Evolutionary conservation across 2,113 vertebrate genomes (phyloP), one percentile per base, ranked within the genome.

Genomic region (Nicator chloris): DNA sequence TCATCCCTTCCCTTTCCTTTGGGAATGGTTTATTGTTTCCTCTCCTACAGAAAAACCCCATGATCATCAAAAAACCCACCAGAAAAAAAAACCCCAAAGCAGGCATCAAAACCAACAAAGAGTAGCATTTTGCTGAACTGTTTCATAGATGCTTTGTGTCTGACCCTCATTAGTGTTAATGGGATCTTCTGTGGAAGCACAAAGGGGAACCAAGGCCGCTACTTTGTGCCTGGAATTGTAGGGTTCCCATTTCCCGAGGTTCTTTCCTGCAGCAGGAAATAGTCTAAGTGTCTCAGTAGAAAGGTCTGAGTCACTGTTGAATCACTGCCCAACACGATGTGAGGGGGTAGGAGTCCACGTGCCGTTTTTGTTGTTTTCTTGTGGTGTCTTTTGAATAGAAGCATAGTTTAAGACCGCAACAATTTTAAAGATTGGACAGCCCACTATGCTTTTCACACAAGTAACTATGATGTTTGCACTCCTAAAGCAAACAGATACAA

Each of bases 341-440:
- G 51, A 83, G 33, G 21, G n/a, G 15, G 42, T 39, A 54, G 26
- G 27, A 77, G 22, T 0, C 1, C 14, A 15, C 0, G 0, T 15
- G 33, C 2, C 3, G 30, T 0, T 85, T 90, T 76, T 82, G 23
- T 31, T 83, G 11, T 53, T 39, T 81, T 15, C 47, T 64, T 44
- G 33, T 33, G 9, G 4, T 16, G 7, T 56, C 37, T 73, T 80
- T 77, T 61, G 35, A 81, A 81, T 23, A 47, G 3, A 63, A 28
- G 11, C 16, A 39, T 72, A 73, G 92, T 73, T 77, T 61, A 73
- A 69, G 22, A 57, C 11, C 42, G 20, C 11, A 42, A 47, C 10
- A n/a, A 28, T 63, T 89, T 86, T 39, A 84, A 92, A 57, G n/a
- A 30, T 35, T 3, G 14, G 40, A 69, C 17, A 42, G 24, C 5